Percentiles rank a stretch among this genome's conserved stretches.
Evolutionary conservation across 2,797 vertebrate species (phyloP).

Genomic region (Sarcoramphus papa): DNA sequence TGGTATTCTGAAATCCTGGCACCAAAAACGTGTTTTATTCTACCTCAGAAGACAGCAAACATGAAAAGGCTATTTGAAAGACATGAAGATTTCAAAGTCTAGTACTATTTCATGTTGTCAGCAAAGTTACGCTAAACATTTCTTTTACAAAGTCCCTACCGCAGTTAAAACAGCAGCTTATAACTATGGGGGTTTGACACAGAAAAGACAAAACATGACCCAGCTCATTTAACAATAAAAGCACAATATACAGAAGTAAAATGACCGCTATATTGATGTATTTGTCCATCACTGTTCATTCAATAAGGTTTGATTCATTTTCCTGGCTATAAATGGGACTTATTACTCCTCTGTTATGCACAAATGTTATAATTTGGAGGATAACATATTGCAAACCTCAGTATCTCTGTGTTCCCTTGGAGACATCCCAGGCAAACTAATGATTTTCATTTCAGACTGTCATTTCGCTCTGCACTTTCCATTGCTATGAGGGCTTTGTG

Average conservation of each 20-base stretch:
- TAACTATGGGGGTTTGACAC: neutral
- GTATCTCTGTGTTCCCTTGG: neutral
- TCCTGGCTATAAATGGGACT: neutral
- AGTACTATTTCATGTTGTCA: neutral
- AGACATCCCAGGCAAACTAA: conserved; percentile 31
- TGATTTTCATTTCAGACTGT: conserved; percentile 47
- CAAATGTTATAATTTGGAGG: conserved; percentile 15
- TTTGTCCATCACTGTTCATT: neutral
- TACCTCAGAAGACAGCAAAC: neutral
- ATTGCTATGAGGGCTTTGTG: conserved; percentile 21
- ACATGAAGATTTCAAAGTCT: neutral
- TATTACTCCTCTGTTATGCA: neutral
- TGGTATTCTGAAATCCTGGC: neutral
- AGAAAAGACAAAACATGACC: neutral
- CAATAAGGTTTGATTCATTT: conserved; percentile 19
- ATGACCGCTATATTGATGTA: neutral
- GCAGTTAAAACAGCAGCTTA: neutral
- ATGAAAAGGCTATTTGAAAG: neutral
- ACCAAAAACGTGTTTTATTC: neutral
- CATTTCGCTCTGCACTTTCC: conserved; percentile 21
- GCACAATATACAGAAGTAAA: neutral
- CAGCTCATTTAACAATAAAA: neutral
- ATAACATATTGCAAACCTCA: neutral
- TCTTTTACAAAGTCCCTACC: neutral
- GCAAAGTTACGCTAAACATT: neutral